These are phyloP conservation scores for Hoplodrina blanda DNA, from an alignment of 2,888 invertebrate species.

Conservation along the genomic window DNA sequence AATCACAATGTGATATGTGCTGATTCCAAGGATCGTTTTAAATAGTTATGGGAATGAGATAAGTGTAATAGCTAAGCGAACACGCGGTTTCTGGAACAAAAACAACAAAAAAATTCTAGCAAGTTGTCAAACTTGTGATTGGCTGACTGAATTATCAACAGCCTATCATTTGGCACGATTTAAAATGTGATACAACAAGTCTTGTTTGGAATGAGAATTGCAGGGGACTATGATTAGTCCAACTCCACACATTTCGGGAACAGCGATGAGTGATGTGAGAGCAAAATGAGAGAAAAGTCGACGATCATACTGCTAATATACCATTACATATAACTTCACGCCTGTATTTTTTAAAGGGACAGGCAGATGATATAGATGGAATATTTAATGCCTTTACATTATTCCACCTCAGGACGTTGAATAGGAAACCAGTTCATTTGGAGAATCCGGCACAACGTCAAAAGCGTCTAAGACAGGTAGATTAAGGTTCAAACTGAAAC, in stretches of 20 bases:
- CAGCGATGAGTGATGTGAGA: background rate
- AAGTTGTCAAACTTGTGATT: background rate
- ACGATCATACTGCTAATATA: background rate
- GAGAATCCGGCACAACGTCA: too few relatives aligned
- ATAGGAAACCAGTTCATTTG: too few relatives aligned
- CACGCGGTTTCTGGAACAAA: background rate
- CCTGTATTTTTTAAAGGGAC: too few relatives aligned
- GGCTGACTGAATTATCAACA: background rate
- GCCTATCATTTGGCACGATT: background rate
- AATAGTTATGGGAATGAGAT: constrained; percentile 16
- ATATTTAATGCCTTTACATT: too few relatives aligned
- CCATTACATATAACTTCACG: too few relatives aligned
- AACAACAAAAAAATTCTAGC: too few relatives aligned
- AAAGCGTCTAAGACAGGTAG: too few relatives aligned
- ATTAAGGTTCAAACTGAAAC: too few relatives aligned
- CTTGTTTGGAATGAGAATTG: constrained; percentile 7
- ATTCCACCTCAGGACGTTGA: too few relatives aligned
- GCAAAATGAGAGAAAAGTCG: background rate
- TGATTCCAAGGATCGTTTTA: constrained; percentile 16
- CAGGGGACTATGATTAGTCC: constrained; percentile 1
- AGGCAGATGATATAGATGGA: too few relatives aligned
- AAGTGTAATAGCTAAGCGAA: background rate
- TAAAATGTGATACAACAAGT: background rate
- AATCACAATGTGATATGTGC: background rate
- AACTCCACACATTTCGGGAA: background rate